Evolutionary conservation across 2,888 invertebrate species (phyloP).

Genomic region (Mactromeris polynyma): DNA sequence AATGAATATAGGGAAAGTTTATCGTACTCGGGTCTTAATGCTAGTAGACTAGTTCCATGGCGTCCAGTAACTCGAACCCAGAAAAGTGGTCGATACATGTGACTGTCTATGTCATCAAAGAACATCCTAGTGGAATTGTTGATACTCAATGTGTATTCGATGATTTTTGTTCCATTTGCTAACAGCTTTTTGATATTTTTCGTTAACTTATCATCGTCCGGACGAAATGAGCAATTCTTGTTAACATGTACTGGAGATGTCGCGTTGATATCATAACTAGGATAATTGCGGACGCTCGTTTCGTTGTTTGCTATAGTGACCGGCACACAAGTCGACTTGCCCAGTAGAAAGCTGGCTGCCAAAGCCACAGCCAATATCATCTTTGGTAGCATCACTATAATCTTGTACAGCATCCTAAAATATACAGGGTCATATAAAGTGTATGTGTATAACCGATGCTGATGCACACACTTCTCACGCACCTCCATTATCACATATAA

Average conservation of each 20-base stretch:
- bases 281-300: background rate
- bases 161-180: background rate
- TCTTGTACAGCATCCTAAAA: too few species aligned
- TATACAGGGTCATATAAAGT: too few species aligned
- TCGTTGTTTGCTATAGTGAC: background rate
- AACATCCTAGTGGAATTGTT: constrained; percentile 25
- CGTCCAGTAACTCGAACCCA: constrained; percentile 74
- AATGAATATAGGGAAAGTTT: constrained; percentile 75
- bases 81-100: constrained; percentile 46
- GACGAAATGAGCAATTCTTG: constrained; percentile 5
- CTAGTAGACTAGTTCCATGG: constrained; percentile 78
- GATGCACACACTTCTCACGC: too few species aligned
- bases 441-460: too few species aligned
- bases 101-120: background rate
- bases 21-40: constrained; percentile 79
- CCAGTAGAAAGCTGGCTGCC: too few species aligned
- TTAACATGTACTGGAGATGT: background rate
- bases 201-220: background rate
- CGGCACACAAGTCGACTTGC: background rate
- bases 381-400: too few species aligned
- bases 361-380: background rate
- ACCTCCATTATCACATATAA: too few species aligned
- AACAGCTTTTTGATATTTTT: background rate
- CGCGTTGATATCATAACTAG: background rate
- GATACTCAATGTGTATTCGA: background rate